Evolutionary conservation across 2,797 vertebrate genomes (phyloP).

Genomic region (Spinus pinus): DNA sequence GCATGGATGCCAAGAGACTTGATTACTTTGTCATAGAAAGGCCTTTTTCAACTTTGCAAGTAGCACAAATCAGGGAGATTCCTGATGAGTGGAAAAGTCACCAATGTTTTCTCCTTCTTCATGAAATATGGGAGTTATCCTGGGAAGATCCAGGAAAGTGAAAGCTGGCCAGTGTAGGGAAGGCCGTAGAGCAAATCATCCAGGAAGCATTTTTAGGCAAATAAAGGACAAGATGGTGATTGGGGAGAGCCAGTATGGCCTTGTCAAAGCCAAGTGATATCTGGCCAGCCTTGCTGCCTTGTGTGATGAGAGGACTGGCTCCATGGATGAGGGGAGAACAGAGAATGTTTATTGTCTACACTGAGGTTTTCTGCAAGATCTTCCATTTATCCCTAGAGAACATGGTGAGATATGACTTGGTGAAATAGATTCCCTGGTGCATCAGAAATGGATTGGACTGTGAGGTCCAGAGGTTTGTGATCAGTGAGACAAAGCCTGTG

Average conservation of each 20-base stretch:
- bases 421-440: neutral
- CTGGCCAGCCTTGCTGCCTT: neutral
- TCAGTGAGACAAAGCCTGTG: neutral
- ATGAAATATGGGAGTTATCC: neutral
- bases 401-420: neutral
- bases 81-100: neutral
- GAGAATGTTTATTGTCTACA: neutral
- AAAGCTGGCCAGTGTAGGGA: neutral
- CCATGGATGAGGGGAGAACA: neutral
- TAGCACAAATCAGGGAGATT: neutral
- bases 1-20: neutral
- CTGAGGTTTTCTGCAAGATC: neutral
- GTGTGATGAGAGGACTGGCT: neutral
- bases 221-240: neutral
- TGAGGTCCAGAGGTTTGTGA: neutral
- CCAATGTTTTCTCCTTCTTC: neutral
- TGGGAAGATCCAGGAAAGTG: neutral
- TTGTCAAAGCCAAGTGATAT: neutral
- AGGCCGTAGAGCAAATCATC: neutral
- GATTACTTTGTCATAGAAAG: rapidly evolving
- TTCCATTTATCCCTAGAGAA: neutral
- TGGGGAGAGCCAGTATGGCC: neutral
- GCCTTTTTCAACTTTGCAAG: neutral
- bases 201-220: neutral
- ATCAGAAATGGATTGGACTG: neutral